Evolutionary conservation across 2,888 invertebrate species (phyloP).

Genomic region (Drosophila tripunctata): DNA sequence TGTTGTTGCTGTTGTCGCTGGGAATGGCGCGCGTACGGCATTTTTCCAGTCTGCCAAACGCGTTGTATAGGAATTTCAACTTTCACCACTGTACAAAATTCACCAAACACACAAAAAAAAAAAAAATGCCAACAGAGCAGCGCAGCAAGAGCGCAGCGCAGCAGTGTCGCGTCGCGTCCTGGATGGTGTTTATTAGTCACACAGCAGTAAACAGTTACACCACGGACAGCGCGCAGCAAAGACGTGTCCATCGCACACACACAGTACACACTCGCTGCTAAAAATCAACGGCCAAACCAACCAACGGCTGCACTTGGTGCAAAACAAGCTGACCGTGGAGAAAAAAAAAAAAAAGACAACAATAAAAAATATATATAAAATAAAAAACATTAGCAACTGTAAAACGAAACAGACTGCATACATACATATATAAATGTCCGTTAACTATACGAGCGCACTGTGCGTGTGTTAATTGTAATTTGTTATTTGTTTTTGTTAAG

Average conservation of each 20-base stretch:
- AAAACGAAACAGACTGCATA: background rate
- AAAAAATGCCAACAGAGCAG: slow-evolving; percentile 27
- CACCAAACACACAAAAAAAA: background rate
- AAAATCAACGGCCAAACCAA: no score
- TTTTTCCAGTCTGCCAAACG: slow-evolving; percentile 7
- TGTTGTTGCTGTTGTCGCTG: background rate
- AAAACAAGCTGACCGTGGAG: slow-evolving; percentile 34
- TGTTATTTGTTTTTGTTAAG: slow-evolving; percentile 1
- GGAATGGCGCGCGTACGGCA: slow-evolving; percentile 5
- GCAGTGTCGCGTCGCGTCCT: slow-evolving; percentile 46
- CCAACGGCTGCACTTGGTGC: slow-evolving; percentile 28
- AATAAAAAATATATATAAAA: slow-evolving; percentile 1
- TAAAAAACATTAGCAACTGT: background rate
- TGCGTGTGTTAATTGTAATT: background rate
- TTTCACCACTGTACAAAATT: background rate
- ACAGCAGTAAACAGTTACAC: slow-evolving; percentile 51
- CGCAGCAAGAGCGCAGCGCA: slow-evolving; percentile 1
- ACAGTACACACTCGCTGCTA: no score
- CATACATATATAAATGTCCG: no score
- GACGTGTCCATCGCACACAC: slow-evolving; percentile 36
- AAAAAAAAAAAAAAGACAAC: background rate
- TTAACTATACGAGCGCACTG: no score
- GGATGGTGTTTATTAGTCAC: slow-evolving; percentile 51
- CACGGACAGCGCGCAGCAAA: slow-evolving; percentile 62
- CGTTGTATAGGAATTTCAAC: slow-evolving; percentile 15